Evolutionary conservation across 2,888 invertebrate species (phyloP).

Genomic region (Dysmachus trigonus): DNA sequence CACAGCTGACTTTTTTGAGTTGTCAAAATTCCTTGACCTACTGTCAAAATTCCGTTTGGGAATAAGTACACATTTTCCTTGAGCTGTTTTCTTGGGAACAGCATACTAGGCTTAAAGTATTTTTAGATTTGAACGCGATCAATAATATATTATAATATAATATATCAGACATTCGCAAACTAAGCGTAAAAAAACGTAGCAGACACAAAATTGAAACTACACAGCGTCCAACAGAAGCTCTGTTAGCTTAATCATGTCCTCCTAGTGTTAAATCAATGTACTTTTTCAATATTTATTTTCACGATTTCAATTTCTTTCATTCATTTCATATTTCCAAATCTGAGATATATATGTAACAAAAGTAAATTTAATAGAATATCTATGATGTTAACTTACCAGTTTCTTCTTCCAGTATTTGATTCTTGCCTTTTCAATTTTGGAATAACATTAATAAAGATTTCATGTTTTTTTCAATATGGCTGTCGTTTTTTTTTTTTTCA

Average conservation of each 20-base stretch:
- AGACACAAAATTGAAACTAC: not conserved
- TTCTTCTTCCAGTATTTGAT: not conserved
- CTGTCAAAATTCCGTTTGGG: no score
- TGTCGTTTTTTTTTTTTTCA: not conserved
- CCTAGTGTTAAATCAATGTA: not conserved
- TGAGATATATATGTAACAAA: not conserved
- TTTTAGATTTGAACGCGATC: no score
- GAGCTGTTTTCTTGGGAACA: no score
- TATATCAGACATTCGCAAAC: no score
- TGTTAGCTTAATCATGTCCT: not conserved
- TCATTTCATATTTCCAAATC: not conserved
- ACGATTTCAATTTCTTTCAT: no score
- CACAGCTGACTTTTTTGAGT: no score
- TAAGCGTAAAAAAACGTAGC: no score
- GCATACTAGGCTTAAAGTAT: no score
- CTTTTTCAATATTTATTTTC: not conserved
- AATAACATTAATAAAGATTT: not conserved
- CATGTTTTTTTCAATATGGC: not conserved
- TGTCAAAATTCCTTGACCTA: no score
- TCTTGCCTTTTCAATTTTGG: not conserved
- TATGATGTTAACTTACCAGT: not conserved
- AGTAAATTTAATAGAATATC: not conserved
- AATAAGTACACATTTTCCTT: no score
- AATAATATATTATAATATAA: no score
- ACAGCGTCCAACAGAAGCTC: not conserved